These are phyloP conservation scores for Macroramphosus scolopax DNA, from an alignment of 2,797 vertebrate species.

Conservation along the genomic window DNA sequence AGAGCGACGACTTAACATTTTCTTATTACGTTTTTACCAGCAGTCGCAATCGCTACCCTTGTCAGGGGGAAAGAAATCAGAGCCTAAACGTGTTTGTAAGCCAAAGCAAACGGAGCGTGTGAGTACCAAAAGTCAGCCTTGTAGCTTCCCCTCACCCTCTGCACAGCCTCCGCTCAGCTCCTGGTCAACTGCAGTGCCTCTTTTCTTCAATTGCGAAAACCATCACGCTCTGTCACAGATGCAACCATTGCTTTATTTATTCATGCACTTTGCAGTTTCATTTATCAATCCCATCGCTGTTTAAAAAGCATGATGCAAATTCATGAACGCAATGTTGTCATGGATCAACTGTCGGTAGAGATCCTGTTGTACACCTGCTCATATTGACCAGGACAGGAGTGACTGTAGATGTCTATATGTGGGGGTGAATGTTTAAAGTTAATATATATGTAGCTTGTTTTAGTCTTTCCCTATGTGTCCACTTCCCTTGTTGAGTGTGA, in stretches of 20 bases:
- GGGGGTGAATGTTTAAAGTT: conserved; percentile 38
- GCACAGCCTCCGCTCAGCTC: conserved; percentile 69
- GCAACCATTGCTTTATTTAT: conserved; percentile 68
- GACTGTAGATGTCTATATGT: conserved; percentile 45
- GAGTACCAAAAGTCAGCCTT: conserved; percentile 74
- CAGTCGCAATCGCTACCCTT: conserved; percentile 80
- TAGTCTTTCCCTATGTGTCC: conserved; percentile 30
- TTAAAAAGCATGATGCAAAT: conserved; percentile 55
- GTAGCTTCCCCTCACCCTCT: conserved; percentile 50
- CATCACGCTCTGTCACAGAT: conserved; percentile 51
- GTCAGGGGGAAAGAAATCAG: conserved; percentile 80
- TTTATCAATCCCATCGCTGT: conserved; percentile 35
- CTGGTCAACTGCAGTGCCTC: conserved; percentile 66
- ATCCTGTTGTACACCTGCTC: conserved; percentile 43
- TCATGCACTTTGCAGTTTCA: conserved; percentile 36
- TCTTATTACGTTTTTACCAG: conserved; percentile 77
- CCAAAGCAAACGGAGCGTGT: conserved; percentile 81
- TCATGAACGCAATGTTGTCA: conserved; percentile 49
- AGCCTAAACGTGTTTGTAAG: conserved; percentile 78
- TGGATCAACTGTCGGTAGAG: conserved; percentile 32
- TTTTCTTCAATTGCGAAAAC: conserved; percentile 44
- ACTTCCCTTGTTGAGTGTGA: conserved; percentile 19
- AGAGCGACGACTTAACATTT: conserved; percentile 51
- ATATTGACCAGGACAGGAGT: conserved; percentile 67
- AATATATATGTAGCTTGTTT: conserved; percentile 41